Base-by-base conservation (phyloP, 1,140 invertebrate species). In the Radopholus similis region DNA sequence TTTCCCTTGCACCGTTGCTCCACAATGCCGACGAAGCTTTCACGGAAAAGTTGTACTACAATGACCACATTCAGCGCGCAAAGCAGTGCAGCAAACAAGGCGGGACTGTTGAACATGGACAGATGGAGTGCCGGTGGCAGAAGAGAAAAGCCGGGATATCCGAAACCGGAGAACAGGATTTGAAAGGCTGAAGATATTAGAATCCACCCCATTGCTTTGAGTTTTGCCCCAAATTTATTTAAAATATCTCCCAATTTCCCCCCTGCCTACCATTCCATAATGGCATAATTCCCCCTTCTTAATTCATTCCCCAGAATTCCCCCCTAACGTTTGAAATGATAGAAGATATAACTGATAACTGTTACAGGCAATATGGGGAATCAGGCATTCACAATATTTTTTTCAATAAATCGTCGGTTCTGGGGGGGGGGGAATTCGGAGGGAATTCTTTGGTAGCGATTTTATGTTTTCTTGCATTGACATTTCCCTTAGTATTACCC, bases 161-260 rank as follows among this genome's bases (percentile, higher is more conserved):
- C 51, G 1, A 72, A 11, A 4, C 60, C 54, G 1, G 53, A 38
- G 66, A 75, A 73, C 15, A 66, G 26, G 4, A 73, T 54, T 30
- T 71, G 70, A 18, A 70, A 37, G 11, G 73, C 82, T 26, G 30
- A 51, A 51, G 6, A 2, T 26, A n/a, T n/a, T n/a, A n/a, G n/a
- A n/a, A n/a, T n/a, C n/a, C n/a, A n/a, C n/a, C n/a, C n/a, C n/a
- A n/a, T n/a, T n/a, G n/a, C n/a, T n/a, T n/a, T n/a, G n/a, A n/a
- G n/a, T n/a, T n/a, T n/a, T n/a, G n/a, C n/a, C n/a, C n/a, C n/a
- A n/a, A n/a, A n/a, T n/a, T n/a, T n/a, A n/a, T n/a, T n/a, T n/a
- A n/a, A n/a, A n/a, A n/a, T n/a, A n/a, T n/a, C n/a, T n/a, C n/a
- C n/a, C n/a, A n/a, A n/a, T n/a, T n/a, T n/a, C n/a, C n/a, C n/a